Conservation (phyloP, 2,113 vertebrate genomes). For the Bubo scandiacus region DNA sequence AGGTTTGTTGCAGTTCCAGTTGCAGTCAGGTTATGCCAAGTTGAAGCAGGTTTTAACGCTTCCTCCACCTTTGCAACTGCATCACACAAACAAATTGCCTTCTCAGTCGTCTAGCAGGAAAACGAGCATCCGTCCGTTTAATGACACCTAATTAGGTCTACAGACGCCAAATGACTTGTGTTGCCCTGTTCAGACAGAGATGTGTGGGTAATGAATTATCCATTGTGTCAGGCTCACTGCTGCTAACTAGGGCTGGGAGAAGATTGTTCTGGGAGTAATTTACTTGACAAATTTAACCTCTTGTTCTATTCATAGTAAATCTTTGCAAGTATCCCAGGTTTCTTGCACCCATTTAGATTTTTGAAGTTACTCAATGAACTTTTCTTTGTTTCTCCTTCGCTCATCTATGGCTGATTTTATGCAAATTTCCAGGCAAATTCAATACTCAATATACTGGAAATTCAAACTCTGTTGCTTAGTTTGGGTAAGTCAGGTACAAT, state of each 20-base stretch:
- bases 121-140: background rate
- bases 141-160: slow-evolving; percentile 15
- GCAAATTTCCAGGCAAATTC: background rate
- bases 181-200: background rate
- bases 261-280: background rate
- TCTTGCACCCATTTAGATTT: background rate
- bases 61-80: background rate
- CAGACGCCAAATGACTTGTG: background rate
- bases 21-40: background rate
- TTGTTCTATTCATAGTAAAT: background rate
- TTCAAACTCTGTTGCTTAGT: background rate
- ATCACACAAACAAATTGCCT: background rate
- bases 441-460: no score
- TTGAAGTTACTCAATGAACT: background rate
- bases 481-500: background rate
- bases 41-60: background rate
- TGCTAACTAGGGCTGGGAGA: background rate
- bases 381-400: background rate
- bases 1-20: background rate
- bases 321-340: background rate
- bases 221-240: background rate
- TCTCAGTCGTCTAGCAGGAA: background rate
- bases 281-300: background rate
- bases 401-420: background rate
- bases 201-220: background rate